These are phyloP conservation scores for Saguinus imperator DNA, from an alignment of 2,113 vertebrate species.

Conservation along the genomic window DNA sequence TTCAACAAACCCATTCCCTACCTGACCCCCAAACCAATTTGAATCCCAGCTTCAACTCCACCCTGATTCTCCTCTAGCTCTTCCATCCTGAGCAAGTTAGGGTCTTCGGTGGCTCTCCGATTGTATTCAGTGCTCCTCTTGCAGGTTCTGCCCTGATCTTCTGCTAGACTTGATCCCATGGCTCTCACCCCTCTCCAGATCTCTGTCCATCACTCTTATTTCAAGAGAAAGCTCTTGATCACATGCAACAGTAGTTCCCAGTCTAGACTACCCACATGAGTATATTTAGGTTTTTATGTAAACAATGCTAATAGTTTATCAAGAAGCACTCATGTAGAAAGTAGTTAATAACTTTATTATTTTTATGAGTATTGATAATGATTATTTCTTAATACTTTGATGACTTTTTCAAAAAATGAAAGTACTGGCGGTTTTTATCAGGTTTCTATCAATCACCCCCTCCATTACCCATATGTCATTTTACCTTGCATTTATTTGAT, in stretches of 20 bases:
- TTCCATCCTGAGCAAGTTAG: background rate
- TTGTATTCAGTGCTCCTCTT: background rate
- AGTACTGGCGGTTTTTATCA: background rate
- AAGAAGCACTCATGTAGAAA: background rate
- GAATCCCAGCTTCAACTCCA: background rate
- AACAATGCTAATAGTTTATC: background rate
- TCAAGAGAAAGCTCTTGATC: background rate
- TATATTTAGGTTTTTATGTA: background rate
- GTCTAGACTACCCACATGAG: background rate
- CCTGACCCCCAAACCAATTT: background rate
- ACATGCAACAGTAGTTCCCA: background rate
- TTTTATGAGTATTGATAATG: constrained; percentile 25
- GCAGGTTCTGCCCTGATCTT: background rate
- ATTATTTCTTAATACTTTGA: constrained; percentile 30
- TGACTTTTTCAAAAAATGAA: background rate
- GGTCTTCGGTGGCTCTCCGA: background rate
- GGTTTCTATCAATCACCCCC: background rate
- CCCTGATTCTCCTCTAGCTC: background rate
- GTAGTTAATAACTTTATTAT: background rate
- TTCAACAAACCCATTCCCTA: background rate
- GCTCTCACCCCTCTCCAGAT: background rate
- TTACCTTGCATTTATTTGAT: background rate
- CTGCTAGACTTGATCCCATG: background rate
- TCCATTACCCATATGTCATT: background rate
- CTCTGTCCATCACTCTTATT: background rate